These are phyloP conservation scores for Scomberomorus guttatus DNA, from an alignment of 2,797 vertebrate species.

Conservation along the genomic window DNA sequence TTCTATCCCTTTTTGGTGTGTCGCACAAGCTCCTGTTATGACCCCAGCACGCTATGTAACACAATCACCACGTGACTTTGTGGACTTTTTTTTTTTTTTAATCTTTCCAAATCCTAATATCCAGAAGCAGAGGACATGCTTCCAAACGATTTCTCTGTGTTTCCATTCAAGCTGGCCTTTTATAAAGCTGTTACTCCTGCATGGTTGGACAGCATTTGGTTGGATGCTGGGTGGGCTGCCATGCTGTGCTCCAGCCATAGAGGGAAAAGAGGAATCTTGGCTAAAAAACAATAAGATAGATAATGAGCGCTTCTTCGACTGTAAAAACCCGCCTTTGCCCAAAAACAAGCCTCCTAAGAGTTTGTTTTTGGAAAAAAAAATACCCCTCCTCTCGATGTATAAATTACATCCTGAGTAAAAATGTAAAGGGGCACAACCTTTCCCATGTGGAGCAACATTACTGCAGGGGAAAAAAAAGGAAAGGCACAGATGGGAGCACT, in stretches of 20 bases:
- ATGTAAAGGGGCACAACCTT: slow-evolving; percentile 34
- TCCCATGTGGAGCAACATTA: slow-evolving; percentile 44
- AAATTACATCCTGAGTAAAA: slow-evolving; percentile 45
- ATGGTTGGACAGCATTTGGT: slow-evolving; percentile 51
- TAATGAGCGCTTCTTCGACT: slow-evolving; percentile 44
- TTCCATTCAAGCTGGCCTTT: slow-evolving; percentile 60
- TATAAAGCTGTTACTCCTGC: slow-evolving; percentile 59
- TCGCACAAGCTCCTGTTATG: slow-evolving; percentile 16
- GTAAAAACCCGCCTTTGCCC: slow-evolving; percentile 25
- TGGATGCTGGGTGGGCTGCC: slow-evolving; percentile 48
- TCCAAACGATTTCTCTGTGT: slow-evolving; percentile 31
- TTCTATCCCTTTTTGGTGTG: slow-evolving; percentile 1
- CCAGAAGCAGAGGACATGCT: slow-evolving; percentile 20
- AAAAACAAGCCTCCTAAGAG: slow-evolving; percentile 31
- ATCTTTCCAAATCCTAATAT: slow-evolving; percentile 55
- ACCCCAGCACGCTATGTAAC: slow-evolving; percentile 13
- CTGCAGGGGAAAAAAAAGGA: slow-evolving; percentile 42
- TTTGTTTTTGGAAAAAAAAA: background rate
- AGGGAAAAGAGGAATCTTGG: slow-evolving; percentile 21
- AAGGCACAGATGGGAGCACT: slow-evolving; percentile 67
- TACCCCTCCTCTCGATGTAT: background rate
- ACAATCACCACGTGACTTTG: slow-evolving; percentile 18
- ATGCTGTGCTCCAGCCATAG: slow-evolving; percentile 30
- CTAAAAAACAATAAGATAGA: slow-evolving; percentile 37
- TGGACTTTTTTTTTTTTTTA: slow-evolving; percentile 19